Evolutionary conservation across 2,113 vertebrate genomes (phyloP), one percentile per base, ranked within the genome.

Genomic region (Python bivittatus): DNA sequence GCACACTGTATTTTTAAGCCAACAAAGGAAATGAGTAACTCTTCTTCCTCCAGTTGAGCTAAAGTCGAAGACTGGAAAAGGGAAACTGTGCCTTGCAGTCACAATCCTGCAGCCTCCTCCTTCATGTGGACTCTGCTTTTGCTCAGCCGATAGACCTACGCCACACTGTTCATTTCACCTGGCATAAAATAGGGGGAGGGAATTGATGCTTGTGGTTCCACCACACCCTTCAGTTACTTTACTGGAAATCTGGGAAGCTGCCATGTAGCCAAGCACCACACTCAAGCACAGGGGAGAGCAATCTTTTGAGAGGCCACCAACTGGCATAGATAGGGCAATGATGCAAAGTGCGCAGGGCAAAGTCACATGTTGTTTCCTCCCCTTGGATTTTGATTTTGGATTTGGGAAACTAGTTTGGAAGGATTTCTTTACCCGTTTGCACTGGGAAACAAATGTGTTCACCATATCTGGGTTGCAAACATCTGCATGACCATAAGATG

Each of bases 11-110:
- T 97, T 97, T 72, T 96, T 93, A 95, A 94, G 94, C 72, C 90
- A 85, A 91, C 91, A 92, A 79, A 91, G 95, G 95, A 96, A 96
- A 95, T 95, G 95, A 96, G 93, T 96, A 93, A 92, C 84, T 95
- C 92, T 91, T 95, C 94, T 97, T 94, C 92, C 95, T 91, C 42
- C 95, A 92, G 89, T 88, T 68, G 56, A 92, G 85, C 20, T 91
- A 92, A 79, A 94, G 52, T 79, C 91, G 88, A 79, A 91, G 56
- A 90, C 72, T 92, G 68, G 5, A 72, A 29, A 92, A 72, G 72
- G 84, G 27, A 90, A 10, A n/a, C 92, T 88, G 8, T n/a, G 58
- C 86, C n/a, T 88, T 84, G 85, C 29, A 13, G 54, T 0, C 52
- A 68, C 22, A 90, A n/a, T 3, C 1, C 10, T 15, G 85, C 25